phyloP scores from a whole-genome alignment of 2,797 vertebrate genomes.

The Hypotaenidia okinawae region DNA sequence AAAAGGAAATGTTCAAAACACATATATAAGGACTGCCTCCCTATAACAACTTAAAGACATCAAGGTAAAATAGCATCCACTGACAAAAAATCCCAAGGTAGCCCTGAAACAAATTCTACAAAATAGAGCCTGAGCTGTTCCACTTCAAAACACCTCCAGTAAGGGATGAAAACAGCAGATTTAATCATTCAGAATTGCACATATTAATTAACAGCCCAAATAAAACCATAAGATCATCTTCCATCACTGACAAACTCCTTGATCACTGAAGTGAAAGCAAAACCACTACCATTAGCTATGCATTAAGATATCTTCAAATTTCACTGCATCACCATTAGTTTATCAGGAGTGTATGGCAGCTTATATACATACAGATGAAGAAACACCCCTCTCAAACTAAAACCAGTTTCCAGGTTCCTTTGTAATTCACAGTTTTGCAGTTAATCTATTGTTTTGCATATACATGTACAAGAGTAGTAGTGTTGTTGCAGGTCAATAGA shows the following conservation, averaged over 20 bases:
- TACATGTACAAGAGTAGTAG: background rate
- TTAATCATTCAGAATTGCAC: background rate
- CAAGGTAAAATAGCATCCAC: background rate
- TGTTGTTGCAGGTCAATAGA: background rate
- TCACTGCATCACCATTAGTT: background rate
- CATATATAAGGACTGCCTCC: background rate
- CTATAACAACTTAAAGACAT: background rate
- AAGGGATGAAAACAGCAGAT: background rate
- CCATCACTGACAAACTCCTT: background rate
- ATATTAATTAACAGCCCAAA: background rate
- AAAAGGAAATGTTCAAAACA: background rate
- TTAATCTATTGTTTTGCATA: background rate
- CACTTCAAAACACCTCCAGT: background rate
- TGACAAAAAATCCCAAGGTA: background rate
- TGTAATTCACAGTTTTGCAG: background rate
- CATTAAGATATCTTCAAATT: background rate
- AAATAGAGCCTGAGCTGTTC: background rate
- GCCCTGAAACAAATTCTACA: background rate
- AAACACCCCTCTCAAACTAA: background rate
- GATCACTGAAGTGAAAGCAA: background rate
- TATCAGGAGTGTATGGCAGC: background rate
- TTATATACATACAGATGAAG: background rate
- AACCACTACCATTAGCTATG: background rate
- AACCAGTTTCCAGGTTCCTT: background rate
- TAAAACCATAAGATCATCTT: background rate